phyloP scores from a whole-genome alignment of 2,113 vertebrate species.

The Nymphicus hollandicus region DNA sequence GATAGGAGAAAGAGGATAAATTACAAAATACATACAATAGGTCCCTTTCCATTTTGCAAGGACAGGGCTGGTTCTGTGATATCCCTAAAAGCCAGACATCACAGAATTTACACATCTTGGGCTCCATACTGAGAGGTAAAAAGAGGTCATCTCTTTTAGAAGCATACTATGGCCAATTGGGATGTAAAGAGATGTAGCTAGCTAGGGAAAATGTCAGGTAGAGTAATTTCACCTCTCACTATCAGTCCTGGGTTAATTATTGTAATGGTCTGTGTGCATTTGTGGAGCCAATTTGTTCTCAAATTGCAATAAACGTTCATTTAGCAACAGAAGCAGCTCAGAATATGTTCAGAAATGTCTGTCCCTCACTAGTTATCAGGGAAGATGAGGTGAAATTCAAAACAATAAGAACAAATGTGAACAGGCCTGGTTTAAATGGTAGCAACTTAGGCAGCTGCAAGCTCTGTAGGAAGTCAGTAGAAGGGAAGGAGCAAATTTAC shows the following conservation, averaged over 20 bases:
- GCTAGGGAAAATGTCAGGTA: neutral
- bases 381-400: neutral
- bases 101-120: constrained; percentile 25
- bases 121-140: constrained; percentile 26
- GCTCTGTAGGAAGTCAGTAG: neutral
- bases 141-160: constrained; percentile 42
- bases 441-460: neutral
- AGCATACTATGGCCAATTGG: neutral
- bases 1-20: neutral
- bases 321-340: neutral
- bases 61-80: neutral
- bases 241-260: neutral
- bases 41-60: neutral
- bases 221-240: neutral
- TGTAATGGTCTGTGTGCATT: neutral
- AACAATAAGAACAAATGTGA: neutral
- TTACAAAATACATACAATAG: neutral
- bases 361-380: neutral
- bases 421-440: neutral
- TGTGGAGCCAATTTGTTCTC: neutral
- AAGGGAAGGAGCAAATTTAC: neutral
- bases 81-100: constrained; percentile 46
- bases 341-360: neutral
- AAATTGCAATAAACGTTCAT: neutral
- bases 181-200: neutral